Conservation (phyloP, 1,140 invertebrate genomes). For the Drosophila chauvacae region DNA sequence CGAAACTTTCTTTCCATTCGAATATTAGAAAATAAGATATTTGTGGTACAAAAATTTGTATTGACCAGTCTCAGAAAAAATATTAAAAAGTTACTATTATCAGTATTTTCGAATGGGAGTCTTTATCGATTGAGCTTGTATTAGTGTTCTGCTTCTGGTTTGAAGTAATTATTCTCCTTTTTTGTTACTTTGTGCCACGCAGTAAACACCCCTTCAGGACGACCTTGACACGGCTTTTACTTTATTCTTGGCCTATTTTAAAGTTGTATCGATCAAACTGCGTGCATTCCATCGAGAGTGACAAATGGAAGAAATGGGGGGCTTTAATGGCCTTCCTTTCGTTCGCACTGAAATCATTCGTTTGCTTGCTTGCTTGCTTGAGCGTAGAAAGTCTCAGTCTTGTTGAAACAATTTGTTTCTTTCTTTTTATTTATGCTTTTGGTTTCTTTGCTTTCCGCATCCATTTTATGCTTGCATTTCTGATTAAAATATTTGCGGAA, state of each 20-base stretch:
- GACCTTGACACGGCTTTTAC: slow-evolving; percentile 24
- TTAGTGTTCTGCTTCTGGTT: not conserved
- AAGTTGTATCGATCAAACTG: slow-evolving; percentile 61
- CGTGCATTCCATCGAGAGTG: slow-evolving; percentile 42
- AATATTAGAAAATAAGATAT: too few species aligned
- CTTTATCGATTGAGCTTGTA: too few species aligned
- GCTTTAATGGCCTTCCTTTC: slow-evolving; percentile 14
- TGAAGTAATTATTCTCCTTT: not conserved
- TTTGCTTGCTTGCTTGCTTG: not conserved
- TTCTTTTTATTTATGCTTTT: slow-evolving; percentile 1
- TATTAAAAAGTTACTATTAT: not conserved
- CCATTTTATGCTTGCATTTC: slow-evolving; percentile 19
- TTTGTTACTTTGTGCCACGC: not conserved
- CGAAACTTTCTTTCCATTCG: too few species aligned
- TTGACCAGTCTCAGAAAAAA: not conserved
- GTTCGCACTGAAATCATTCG: not conserved
- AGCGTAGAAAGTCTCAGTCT: slow-evolving; percentile 20
- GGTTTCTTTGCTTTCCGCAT: slow-evolving; percentile 4
- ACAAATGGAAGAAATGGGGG: slow-evolving; percentile 28
- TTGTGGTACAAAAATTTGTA: too few species aligned
- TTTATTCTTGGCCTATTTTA: slow-evolving; percentile 55
- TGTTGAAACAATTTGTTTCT: slow-evolving; percentile 8
- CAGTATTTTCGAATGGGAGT: not conserved
- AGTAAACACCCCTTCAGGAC: slow-evolving; percentile 19
- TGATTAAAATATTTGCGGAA: slow-evolving; percentile 41